Evolutionary conservation across 2,113 vertebrate species (phyloP).

Genomic region (Silurus meridionalis): DNA sequence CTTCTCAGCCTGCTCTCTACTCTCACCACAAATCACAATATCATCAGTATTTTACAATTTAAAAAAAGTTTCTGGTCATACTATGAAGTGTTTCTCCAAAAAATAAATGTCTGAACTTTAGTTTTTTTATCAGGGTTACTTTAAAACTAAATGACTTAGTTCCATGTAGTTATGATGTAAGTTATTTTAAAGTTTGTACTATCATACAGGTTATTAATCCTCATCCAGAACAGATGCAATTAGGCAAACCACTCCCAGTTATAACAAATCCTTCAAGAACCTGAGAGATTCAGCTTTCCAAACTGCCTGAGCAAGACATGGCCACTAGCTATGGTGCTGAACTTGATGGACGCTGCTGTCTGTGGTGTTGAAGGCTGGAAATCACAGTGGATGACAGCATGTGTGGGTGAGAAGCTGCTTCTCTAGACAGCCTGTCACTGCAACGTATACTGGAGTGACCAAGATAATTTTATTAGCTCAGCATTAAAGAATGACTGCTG

Average conservation of each 20-base stretch:
- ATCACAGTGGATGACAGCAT: constrained; percentile 13
- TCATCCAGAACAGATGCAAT: neutral
- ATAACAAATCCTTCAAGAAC: neutral
- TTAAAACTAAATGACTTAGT: neutral
- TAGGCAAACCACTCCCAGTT: neutral
- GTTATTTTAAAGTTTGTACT: neutral
- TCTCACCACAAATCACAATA: too few relatives aligned
- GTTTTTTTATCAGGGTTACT: neutral
- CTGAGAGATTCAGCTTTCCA: neutral
- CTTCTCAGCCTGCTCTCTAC: too few relatives aligned
- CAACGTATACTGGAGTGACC: neutral
- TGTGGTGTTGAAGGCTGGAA: constrained; percentile 10
- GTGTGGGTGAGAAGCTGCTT: constrained; percentile 16
- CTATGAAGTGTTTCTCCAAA: neutral
- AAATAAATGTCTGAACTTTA: neutral
- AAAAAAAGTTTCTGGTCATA: too few relatives aligned
- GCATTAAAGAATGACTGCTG: neutral
- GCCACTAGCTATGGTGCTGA: constrained; percentile 8
- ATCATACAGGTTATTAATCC: neutral
- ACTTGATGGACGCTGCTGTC: neutral
- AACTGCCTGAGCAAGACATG: neutral
- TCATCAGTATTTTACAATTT: too few relatives aligned
- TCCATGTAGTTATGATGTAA: neutral
- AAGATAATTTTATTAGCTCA: constrained; percentile 18
- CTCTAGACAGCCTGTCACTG: constrained; percentile 16